These are phyloP conservation scores for Drosophila melanica DNA, from an alignment of 1,140 invertebrate species.

Conservation along the genomic window DNA sequence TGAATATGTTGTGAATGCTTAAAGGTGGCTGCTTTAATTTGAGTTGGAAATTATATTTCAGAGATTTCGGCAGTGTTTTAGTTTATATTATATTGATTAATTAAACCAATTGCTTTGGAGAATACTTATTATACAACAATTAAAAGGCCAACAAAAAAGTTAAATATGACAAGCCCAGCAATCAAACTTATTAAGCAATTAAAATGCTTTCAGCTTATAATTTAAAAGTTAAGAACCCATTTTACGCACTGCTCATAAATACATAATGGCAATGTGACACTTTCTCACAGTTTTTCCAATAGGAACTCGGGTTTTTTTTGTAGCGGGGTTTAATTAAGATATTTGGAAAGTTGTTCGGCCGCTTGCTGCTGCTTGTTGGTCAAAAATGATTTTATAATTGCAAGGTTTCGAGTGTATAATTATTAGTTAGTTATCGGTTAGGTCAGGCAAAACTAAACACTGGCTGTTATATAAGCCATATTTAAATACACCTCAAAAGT, in stretches of 20 bases:
- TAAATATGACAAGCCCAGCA: neutral
- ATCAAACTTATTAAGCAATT: slow-evolving; percentile 7
- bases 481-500: slow-evolving; percentile 53
- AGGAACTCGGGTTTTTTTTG: neutral
- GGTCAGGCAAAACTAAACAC: slow-evolving; percentile 61
- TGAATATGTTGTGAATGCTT: neutral
- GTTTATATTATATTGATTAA: too few species aligned
- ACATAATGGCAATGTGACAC: slow-evolving; percentile 70
- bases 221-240: slow-evolving; percentile 35
- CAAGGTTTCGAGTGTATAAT: slow-evolving; percentile 65
- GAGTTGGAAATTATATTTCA: too few species aligned
- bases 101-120: too few species aligned
- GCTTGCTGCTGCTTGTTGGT: slow-evolving; percentile 42
- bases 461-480: slow-evolving; percentile 69
- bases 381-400: slow-evolving; percentile 80
- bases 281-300: slow-evolving; percentile 63
- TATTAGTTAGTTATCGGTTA: slow-evolving; percentile 77
- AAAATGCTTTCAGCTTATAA: slow-evolving; percentile 21
- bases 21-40: too few species aligned
- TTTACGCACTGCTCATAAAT: slow-evolving; percentile 38
- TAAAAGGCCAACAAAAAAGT: neutral
- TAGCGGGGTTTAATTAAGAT: slow-evolving; percentile 61
- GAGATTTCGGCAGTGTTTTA: too few species aligned
- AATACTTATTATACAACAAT: neutral
- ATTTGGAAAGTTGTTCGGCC: slow-evolving; percentile 67